Conservation (phyloP, 2,113 vertebrate genomes). For the Empidonax traillii region DNA sequence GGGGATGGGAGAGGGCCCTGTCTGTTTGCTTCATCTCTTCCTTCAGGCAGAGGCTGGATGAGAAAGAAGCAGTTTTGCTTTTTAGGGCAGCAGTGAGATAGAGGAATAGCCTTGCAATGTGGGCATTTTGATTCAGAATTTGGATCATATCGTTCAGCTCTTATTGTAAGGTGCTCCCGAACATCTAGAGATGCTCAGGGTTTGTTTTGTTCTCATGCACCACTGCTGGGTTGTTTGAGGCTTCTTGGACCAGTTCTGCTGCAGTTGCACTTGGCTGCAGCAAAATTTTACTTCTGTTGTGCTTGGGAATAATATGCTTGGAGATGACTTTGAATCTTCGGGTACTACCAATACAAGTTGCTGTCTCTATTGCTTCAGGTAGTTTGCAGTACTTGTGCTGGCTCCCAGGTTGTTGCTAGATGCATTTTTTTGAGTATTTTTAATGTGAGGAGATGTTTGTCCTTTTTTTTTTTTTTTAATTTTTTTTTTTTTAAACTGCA, state of each 20-base stretch:
- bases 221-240: neutral
- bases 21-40: neutral
- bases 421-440: neutral
- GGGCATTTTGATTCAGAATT: neutral
- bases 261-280: neutral
- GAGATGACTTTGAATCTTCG: neutral
- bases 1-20: neutral
- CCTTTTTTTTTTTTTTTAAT: neutral
- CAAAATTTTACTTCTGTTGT: neutral
- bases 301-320: neutral
- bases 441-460: neutral
- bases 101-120: neutral
- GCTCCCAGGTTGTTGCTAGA: neutral
- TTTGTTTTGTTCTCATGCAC: neutral
- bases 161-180: neutral
- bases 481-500: neutral
- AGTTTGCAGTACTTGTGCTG: neutral
- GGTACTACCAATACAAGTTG: fast-evolving
- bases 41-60: neutral
- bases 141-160: neutral
- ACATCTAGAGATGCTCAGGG: neutral
- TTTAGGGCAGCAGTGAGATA: neutral
- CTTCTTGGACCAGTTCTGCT: neutral
- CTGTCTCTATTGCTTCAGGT: neutral
- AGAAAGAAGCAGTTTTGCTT: neutral